phyloP scores from a whole-genome alignment of 2,113 vertebrate genomes.

The Varanus komodoensis region DNA sequence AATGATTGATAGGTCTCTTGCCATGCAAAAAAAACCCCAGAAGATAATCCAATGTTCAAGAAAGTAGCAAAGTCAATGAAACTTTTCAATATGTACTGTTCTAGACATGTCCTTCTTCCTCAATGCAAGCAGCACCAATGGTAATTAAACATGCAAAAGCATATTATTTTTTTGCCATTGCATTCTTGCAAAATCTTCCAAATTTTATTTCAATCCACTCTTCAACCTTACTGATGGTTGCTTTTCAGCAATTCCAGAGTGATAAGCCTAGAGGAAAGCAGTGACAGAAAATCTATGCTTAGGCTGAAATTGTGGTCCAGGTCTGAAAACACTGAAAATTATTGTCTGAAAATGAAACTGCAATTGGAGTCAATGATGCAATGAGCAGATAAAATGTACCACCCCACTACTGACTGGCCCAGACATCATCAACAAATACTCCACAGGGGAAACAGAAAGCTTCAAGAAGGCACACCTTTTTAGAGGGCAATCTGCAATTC shows the following conservation, averaged over 20 bases:
- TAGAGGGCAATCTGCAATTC: background rate
- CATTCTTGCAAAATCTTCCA: slow-evolving; percentile 71
- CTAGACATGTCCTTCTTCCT: background rate
- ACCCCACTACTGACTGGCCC: too few relatives aligned
- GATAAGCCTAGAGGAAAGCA: slow-evolving; percentile 70
- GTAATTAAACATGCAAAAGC: slow-evolving; percentile 40
- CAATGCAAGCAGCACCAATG: slow-evolving; percentile 45
- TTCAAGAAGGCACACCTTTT: background rate
- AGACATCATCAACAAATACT: too few relatives aligned
- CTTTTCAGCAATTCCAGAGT: slow-evolving; percentile 76
- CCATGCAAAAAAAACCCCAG: slow-evolving; percentile 14
- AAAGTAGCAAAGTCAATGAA: slow-evolving; percentile 38
- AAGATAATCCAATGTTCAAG: slow-evolving; percentile 26
- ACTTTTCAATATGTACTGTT: slow-evolving; percentile 38
- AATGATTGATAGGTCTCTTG: slow-evolving; percentile 34
- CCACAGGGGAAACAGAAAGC: background rate
- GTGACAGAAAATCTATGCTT: slow-evolving; percentile 55
- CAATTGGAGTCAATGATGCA: too few relatives aligned
- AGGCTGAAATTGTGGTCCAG: too few relatives aligned
- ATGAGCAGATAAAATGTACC: too few relatives aligned
- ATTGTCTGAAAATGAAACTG: too few relatives aligned
- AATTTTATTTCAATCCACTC: slow-evolving; percentile 76
- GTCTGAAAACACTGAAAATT: too few relatives aligned
- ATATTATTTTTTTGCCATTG: slow-evolving; percentile 60
- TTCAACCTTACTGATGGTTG: slow-evolving; percentile 73